Percentiles rank a stretch among this genome's conserved stretches.
These are phyloP conservation scores for Eilema depressum DNA, from an alignment of 2,888 invertebrate species.

Conservation along the genomic window DNA sequence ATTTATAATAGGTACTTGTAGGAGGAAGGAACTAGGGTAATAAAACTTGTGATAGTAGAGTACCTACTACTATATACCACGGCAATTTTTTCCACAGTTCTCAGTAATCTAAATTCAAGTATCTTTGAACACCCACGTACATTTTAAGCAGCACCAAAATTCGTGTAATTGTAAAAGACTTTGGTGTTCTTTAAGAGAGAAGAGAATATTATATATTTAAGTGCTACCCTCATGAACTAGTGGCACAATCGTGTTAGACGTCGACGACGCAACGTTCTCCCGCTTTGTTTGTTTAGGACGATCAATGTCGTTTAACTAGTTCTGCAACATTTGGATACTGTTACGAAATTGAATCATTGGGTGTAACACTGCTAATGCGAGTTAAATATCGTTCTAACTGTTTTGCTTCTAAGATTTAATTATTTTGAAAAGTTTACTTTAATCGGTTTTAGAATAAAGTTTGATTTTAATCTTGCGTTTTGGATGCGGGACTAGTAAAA, in stretches of 20 bases:
- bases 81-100: background rate
- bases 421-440: constrained; percentile 10
- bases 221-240: constrained; percentile 51
- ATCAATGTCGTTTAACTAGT: constrained; percentile 59
- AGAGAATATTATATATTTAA: constrained; percentile 10
- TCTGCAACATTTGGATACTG: constrained; percentile 52
- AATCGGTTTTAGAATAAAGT: background rate
- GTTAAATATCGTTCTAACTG: constrained; percentile 28
- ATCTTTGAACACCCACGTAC: background rate
- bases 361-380: constrained; percentile 36
- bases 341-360: constrained; percentile 39
- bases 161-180: background rate
- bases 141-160: background rate
- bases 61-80: no score
- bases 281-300: constrained; percentile 65
- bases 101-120: background rate
- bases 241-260: constrained; percentile 23
- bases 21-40: no score
- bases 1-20: no score
- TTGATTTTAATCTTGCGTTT: background rate
- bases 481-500: background rate
- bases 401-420: constrained; percentile 23
- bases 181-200: background rate
- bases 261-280: constrained; percentile 32
- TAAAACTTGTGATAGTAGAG: no score